A percentile compares a stretch with the other conserved stretches of the same genome.
phyloP scores from a whole-genome alignment of 2,888 invertebrate species.

The Drosophila fulvimacula region DNA sequence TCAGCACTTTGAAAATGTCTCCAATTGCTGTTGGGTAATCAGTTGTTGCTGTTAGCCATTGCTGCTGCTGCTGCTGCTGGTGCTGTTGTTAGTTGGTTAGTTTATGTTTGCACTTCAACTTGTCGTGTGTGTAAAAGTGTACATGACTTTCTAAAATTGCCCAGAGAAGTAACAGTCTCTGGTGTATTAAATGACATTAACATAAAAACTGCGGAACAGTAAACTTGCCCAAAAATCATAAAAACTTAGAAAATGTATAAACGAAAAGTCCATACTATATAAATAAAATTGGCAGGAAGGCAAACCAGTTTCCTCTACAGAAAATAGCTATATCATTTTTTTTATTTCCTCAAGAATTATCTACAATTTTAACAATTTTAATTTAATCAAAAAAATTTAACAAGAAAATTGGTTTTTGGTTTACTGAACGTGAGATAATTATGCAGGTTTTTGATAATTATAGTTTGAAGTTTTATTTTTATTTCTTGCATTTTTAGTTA shows the following conservation, averaged over 20 bases:
- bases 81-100: constrained; percentile 43
- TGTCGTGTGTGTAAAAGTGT: constrained; percentile 30
- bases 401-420: background rate
- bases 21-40: constrained; percentile 61
- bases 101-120: constrained; percentile 49
- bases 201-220: constrained; percentile 17
- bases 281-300: constrained; percentile 14
- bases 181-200: constrained; percentile 38
- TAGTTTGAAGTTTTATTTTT: background rate
- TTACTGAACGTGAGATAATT: background rate
- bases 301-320: constrained; percentile 28
- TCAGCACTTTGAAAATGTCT: constrained; percentile 18
- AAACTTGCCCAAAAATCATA: constrained; percentile 8
- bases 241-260: constrained; percentile 10
- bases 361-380: background rate
- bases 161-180: constrained; percentile 29
- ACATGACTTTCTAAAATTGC: constrained; percentile 70
- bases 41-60: constrained; percentile 27
- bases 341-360: constrained; percentile 20
- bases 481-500: too few species aligned
- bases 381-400: background rate
- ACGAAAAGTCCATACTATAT: constrained; percentile 3
- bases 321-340: constrained; percentile 2
- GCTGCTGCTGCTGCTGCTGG: constrained; percentile 18
- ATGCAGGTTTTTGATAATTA: background rate